phyloP scores from a whole-genome alignment of 1,140 invertebrate species.

The Thaumatotibia leucotreta region DNA sequence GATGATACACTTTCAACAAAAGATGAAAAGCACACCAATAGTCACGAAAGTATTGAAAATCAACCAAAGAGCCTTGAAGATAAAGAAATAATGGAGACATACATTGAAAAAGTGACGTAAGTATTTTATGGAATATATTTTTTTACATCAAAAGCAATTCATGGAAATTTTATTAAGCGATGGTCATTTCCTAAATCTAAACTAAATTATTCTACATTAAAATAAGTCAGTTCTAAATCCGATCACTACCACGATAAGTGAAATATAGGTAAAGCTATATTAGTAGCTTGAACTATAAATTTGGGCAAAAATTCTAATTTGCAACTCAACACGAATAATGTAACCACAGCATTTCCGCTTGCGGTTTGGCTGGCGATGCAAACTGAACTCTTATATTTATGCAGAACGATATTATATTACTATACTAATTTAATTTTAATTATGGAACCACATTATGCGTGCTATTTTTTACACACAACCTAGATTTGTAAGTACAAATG shows the following conservation, averaged over 20 bases:
- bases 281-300: not conserved
- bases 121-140: conserved; percentile 29
- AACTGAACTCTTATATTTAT: not conserved
- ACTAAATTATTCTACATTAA: not conserved
- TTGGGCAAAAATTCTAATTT: not conserved
- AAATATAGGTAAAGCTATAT: not conserved
- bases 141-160: conserved; percentile 2
- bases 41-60: not conserved
- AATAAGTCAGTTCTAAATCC: not conserved
- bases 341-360: not conserved
- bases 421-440: too few relatives aligned
- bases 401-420: not conserved
- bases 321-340: not conserved
- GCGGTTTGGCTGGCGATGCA: not conserved
- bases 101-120: conserved; percentile 50
- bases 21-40: not conserved
- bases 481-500: too few relatives aligned
- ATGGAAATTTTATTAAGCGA: not conserved
- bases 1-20: not conserved
- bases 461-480: too few relatives aligned
- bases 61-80: not conserved
- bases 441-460: too few relatives aligned
- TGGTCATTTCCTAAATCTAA: not conserved
- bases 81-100: conserved; percentile 33
- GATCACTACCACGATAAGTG: not conserved